These are phyloP conservation scores for Agrilus cyanescens DNA, from an alignment of 2,888 invertebrate species.

Conservation along the genomic window DNA sequence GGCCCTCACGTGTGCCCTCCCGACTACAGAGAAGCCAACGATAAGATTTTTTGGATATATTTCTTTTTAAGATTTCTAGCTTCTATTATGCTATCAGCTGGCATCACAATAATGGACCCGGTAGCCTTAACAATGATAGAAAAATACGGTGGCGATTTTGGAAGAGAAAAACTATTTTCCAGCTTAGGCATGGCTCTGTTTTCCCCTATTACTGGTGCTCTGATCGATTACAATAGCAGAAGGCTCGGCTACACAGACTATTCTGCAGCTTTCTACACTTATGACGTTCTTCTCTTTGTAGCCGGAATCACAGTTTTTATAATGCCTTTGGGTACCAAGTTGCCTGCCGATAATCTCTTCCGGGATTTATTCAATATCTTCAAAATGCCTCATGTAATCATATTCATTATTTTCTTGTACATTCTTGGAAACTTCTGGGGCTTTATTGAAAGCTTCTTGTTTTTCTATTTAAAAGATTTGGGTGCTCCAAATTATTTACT, in stretches of 20 bases:
- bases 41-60: conserved; percentile 72
- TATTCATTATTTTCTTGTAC: conserved; percentile 72
- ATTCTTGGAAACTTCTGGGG: conserved; percentile 80
- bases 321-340: conserved; percentile 66
- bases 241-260: conserved; percentile 67
- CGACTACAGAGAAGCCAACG: conserved; percentile 66
- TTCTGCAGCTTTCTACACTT: conserved; percentile 78
- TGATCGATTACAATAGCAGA: conserved; percentile 61
- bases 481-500: conserved; percentile 72
- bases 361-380: conserved; percentile 63
- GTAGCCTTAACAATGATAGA: conserved; percentile 78
- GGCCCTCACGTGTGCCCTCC: conserved; percentile 70
- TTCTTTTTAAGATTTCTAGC: conserved; percentile 68
- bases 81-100: conserved; percentile 69
- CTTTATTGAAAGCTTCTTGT: conserved; percentile 79
- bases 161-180: conserved; percentile 66
- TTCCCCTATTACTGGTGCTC: conserved; percentile 65
- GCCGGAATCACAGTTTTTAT: conserved; percentile 63
- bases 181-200: conserved; percentile 75
- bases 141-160: conserved; percentile 71
- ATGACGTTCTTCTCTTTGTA: conserved; percentile 59
- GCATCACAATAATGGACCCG: conserved; percentile 82
- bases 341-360: conserved; percentile 67
- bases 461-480: conserved; percentile 72
- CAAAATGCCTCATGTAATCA: conserved; percentile 65